Evolutionary conservation across 1,140 invertebrate genomes (phyloP).

Genomic region (Drosophila setifemur): DNA sequence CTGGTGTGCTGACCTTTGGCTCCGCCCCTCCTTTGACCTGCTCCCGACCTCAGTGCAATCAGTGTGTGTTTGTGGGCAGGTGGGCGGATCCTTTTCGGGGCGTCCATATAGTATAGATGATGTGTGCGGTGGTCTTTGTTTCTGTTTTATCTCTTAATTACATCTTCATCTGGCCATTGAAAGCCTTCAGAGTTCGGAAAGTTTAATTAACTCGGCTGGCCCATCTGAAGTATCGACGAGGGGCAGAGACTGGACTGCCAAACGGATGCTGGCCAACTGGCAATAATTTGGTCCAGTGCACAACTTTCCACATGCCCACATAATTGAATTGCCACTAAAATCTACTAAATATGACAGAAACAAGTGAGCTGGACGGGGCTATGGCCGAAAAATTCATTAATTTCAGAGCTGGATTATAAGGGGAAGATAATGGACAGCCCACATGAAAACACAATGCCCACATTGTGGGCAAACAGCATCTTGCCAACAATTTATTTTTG

Average conservation of each 20-base stretch:
- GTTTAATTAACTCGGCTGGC: constrained; percentile 71
- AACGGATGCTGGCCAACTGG: background rate
- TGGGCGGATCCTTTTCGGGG: constrained; percentile 15
- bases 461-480: no score
- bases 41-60: no score
- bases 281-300: background rate
- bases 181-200: constrained; percentile 54
- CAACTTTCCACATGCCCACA: constrained; percentile 39
- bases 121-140: constrained; percentile 50
- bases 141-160: constrained; percentile 75
- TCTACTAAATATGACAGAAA: constrained; percentile 34
- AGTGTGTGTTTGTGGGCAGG: constrained; percentile 1
- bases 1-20: background rate
- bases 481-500: background rate
- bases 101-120: constrained; percentile 9
- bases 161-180: constrained; percentile 65
- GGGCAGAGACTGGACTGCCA: constrained; percentile 6
- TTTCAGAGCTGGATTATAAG: constrained; percentile 1
- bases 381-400: constrained; percentile 12
- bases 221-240: constrained; percentile 17
- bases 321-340: constrained; percentile 64
- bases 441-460: background rate
- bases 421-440: background rate
- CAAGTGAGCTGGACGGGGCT: background rate
- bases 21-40: background rate